Conservation (phyloP, 2,113 vertebrate genomes). For the Rhegmatorhina hoffmannsi region DNA sequence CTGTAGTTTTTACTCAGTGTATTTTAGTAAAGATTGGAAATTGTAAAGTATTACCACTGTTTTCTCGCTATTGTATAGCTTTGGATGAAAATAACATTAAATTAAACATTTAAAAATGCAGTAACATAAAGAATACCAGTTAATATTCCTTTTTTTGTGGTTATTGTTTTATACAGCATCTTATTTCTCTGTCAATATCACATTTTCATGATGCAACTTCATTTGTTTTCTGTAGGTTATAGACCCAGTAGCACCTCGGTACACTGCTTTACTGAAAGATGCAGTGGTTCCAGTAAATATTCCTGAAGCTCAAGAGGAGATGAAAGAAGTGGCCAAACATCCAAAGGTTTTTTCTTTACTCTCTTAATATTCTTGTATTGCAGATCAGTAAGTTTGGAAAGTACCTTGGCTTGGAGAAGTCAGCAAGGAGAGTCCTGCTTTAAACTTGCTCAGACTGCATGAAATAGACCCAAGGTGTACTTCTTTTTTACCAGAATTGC, state of each 20-base stretch:
- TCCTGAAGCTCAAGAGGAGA: conserved; percentile 85
- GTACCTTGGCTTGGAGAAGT: neutral
- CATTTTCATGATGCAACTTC: neutral
- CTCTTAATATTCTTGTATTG: neutral
- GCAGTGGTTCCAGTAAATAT: conserved; percentile 86
- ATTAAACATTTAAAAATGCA: conserved; percentile 63
- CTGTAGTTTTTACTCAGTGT: neutral
- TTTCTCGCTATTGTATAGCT: neutral
- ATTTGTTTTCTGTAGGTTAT: conserved; percentile 84
- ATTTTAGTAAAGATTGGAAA: neutral
- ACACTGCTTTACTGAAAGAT: conserved; percentile 86
- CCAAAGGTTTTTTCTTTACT: conserved; percentile 85
- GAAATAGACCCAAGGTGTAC: neutral
- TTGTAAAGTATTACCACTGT: neutral
- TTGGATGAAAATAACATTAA: neutral
- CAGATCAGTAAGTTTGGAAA: neutral
- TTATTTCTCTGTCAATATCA: neutral
- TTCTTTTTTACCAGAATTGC: neutral
- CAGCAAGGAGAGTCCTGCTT: neutral
- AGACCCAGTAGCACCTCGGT: conserved; percentile 93
- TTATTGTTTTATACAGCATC: neutral
- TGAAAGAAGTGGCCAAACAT: conserved; percentile 93
- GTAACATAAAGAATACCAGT: conserved; percentile 79
- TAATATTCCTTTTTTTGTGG: conserved; percentile 48
- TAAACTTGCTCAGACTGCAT: neutral